These are phyloP conservation scores for Octopus sinensis DNA, from an alignment of 1,140 invertebrate species.

Conservation along the genomic window DNA sequence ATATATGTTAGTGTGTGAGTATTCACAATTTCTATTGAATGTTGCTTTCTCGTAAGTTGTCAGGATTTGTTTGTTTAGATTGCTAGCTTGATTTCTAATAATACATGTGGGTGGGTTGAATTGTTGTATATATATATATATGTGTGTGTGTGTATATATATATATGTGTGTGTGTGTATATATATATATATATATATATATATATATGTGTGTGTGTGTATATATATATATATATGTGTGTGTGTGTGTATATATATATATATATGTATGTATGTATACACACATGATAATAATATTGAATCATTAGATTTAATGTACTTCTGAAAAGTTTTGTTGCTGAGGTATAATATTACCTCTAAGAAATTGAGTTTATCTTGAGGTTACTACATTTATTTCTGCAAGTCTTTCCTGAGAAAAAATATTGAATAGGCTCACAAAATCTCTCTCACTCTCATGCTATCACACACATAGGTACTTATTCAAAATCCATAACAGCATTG, in stretches of 20 bases:
- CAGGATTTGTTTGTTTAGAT: too few species aligned
- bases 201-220: constrained; percentile 11
- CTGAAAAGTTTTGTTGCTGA: background rate
- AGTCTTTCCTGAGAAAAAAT: too few species aligned
- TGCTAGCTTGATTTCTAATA: too few species aligned
- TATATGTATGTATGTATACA: constrained; percentile 7
- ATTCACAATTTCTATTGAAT: background rate
- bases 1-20: background rate
- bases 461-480: too few species aligned
- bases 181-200: background rate
- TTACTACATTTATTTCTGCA: too few species aligned
- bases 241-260: constrained; percentile 8
- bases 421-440: too few species aligned
- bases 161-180: background rate
- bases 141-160: background rate
- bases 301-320: background rate
- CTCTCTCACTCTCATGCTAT: too few species aligned
- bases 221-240: constrained; percentile 15
- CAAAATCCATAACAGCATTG: too few species aligned
- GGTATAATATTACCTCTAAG: too few species aligned
- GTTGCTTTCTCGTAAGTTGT: background rate
- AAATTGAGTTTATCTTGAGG: too few species aligned
- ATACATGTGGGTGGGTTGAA: background rate
- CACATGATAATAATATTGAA: background rate
- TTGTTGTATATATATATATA: background rate